phyloP scores from a whole-genome alignment of 2,113 vertebrate genomes.

The Otus sunia region DNA sequence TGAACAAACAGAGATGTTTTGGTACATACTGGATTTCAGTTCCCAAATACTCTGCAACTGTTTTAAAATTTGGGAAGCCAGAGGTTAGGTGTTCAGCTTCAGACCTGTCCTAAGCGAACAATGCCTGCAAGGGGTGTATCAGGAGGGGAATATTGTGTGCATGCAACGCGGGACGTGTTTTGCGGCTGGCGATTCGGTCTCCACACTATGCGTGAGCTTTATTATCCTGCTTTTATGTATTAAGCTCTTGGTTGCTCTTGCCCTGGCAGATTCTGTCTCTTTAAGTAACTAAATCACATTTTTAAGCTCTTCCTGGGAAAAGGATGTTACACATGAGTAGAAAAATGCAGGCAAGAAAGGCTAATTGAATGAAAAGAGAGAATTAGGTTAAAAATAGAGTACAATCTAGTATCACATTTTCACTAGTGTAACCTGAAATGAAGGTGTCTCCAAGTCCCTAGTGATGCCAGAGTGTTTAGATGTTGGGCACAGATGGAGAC shows the following conservation, averaged over 20 bases:
- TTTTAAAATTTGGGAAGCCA: background rate
- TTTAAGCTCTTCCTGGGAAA: constrained; percentile 61
- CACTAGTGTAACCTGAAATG: constrained; percentile 75
- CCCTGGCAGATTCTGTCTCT: constrained; percentile 45
- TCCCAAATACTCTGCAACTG: background rate
- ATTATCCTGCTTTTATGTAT: constrained; percentile 27
- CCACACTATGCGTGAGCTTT: background rate
- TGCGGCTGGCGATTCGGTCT: rapidly evolving
- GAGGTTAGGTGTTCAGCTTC: background rate
- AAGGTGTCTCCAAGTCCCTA: constrained; percentile 76
- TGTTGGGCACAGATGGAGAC: constrained; percentile 83
- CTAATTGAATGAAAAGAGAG: constrained; percentile 79
- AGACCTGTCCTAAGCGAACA: background rate
- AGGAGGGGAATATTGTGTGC: background rate
- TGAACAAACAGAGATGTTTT: background rate
- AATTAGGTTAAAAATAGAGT: constrained; percentile 79
- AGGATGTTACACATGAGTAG: constrained; percentile 58
- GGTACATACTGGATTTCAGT: background rate
- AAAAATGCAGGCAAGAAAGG: constrained; percentile 74
- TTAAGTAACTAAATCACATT: constrained; percentile 59
- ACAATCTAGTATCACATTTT: constrained; percentile 75
- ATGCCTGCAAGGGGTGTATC: background rate
- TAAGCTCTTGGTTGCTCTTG: constrained; percentile 34
- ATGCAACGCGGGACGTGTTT: background rate
- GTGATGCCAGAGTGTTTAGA: constrained; percentile 79